A percentile compares a stretch with the other conserved stretches of the same genome.
Evolutionary conservation across 37 sponge, comb jelly and placozoan genomes (phyloP).

Genomic region (Halisarca cf. caerulea): DNA sequence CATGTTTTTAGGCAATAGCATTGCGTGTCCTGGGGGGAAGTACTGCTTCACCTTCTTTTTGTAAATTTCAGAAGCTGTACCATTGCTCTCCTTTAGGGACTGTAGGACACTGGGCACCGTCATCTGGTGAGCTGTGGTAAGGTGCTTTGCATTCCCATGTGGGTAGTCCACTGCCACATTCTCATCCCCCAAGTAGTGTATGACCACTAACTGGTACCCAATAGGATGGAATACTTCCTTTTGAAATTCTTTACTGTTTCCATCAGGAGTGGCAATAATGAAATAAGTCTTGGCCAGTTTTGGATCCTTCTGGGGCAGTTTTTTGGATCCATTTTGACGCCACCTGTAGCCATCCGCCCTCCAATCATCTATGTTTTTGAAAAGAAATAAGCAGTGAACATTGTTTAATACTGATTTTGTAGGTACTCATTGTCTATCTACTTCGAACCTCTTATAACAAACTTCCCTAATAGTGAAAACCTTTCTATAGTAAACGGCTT

Average conservation of each 20-base stretch:
- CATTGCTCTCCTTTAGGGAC: no score
- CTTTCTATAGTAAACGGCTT: no score
- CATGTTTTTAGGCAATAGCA: slow-evolving; percentile 31
- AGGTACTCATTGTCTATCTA: no score
- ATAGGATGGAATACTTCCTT: background rate
- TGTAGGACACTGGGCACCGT: background rate
- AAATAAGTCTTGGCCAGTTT: no score
- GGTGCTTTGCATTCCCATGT: background rate
- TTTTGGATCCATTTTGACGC: no score
- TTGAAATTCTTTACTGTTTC: background rate
- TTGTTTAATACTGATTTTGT: no score
- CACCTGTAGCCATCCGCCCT: no score
- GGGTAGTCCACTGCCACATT: slow-evolving; percentile 1
- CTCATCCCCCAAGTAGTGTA: slow-evolving; percentile 24
- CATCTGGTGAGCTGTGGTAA: background rate
- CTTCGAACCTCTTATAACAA: no score
- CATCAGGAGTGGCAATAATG: background rate
- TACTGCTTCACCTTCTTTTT: slow-evolving; percentile 10
- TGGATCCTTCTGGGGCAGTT: no score
- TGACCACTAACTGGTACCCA: background rate
- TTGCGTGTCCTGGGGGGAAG: background rate
- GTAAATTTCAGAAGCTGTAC: background rate
- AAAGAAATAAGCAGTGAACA: no score
- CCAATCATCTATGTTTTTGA: no score
- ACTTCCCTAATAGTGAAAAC: no score